These are phyloP conservation scores for Hippoglossus stenolepis DNA, from an alignment of 2,113 vertebrate species.

Conservation along the genomic window DNA sequence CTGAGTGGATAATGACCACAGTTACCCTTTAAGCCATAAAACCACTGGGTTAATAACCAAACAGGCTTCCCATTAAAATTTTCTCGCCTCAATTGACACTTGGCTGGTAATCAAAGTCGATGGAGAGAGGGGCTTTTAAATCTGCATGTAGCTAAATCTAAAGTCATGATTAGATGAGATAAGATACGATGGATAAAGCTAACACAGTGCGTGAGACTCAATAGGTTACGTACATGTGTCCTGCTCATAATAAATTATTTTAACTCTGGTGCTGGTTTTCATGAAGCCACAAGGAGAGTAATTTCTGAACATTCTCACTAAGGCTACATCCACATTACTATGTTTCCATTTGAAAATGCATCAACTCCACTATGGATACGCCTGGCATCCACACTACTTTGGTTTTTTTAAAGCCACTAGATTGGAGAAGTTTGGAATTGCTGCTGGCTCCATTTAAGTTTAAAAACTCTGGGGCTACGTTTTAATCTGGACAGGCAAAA, in stretches of 20 bases:
- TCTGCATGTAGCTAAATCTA: not conserved
- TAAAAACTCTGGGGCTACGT: too few species aligned
- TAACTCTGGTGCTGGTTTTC: too few species aligned
- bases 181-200: slow-evolving; percentile 2
- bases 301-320: not conserved
- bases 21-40: slow-evolving; percentile 57
- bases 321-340: too few species aligned
- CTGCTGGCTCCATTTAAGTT: too few species aligned
- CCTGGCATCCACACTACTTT: too few species aligned
- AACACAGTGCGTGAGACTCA: not conserved
- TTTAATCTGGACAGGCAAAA: too few species aligned
- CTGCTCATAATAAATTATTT: not conserved
- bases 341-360: too few species aligned
- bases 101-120: slow-evolving; percentile 13
- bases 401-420: too few species aligned
- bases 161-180: not conserved
- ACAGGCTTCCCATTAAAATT: slow-evolving; percentile 24
- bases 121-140: not conserved
- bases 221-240: not conserved
- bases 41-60: slow-evolving; percentile 38
- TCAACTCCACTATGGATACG: too few species aligned
- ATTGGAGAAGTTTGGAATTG: too few species aligned
- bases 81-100: slow-evolving; percentile 15
- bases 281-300: too few species aligned
- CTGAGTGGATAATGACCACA: slow-evolving; percentile 65